A percentile compares a stretch with the other conserved stretches of the same genome.
Evolutionary conservation across 2,113 vertebrate genomes (phyloP).

Genomic region (Labrus mixtus): DNA sequence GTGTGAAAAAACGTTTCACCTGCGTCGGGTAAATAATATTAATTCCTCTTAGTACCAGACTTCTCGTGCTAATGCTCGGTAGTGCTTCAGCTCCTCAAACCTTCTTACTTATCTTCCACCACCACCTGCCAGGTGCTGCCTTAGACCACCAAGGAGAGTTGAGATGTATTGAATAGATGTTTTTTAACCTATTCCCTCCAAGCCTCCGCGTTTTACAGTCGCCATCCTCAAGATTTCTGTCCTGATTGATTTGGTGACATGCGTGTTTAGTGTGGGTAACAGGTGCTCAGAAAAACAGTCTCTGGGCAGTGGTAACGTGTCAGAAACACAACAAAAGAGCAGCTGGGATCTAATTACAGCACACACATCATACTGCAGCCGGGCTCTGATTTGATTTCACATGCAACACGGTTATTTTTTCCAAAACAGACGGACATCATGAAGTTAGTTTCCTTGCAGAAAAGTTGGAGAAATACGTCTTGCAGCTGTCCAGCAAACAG

Average conservation of each 20-base stretch:
- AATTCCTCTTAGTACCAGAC: slow-evolving; percentile 12
- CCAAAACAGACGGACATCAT: too few species aligned
- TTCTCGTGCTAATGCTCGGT: slow-evolving; percentile 16
- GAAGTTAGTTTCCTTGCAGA: too few species aligned
- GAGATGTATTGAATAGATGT: background rate
- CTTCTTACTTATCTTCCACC: slow-evolving; percentile 16
- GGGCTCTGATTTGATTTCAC: background rate
- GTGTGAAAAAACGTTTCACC: background rate
- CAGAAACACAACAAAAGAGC: background rate
- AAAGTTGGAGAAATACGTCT: too few species aligned
- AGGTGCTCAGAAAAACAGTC: background rate
- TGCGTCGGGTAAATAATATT: slow-evolving; percentile 4
- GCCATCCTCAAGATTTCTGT: slow-evolving; percentile 2
- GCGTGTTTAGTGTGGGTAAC: background rate
- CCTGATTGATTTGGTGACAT: slow-evolving; percentile 24
- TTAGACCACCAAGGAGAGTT: background rate
- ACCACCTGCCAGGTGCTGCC: slow-evolving; percentile 20
- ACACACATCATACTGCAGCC: background rate
- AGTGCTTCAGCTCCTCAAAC: background rate
- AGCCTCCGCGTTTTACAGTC: background rate
- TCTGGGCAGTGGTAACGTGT: background rate
- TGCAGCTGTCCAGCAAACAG: too few species aligned
- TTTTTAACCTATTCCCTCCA: slow-evolving; percentile 5
- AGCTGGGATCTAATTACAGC: background rate
- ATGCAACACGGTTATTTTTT: background rate